Conservation (phyloP, 1,140 invertebrate species). For the Asbolus verrucosus region DNA sequence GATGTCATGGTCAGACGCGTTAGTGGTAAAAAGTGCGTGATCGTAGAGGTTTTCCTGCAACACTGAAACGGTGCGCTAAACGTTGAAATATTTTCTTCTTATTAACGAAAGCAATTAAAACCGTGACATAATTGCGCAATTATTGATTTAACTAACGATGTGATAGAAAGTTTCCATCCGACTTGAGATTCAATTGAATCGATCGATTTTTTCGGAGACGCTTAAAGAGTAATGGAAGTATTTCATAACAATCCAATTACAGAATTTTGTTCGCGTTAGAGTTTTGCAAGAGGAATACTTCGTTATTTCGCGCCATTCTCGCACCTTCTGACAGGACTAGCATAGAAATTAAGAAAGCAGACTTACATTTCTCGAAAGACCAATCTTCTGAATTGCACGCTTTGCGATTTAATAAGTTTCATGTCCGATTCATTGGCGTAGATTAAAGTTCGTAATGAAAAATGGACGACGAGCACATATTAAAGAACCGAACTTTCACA, state of each 20-base stretch:
- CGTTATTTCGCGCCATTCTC: conserved; percentile 55
- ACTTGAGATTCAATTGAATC: conserved; percentile 16
- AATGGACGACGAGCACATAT: conserved; percentile 57
- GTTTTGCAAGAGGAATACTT: conserved; percentile 54
- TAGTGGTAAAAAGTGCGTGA: conserved; percentile 31
- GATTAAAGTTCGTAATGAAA: conserved; percentile 60
- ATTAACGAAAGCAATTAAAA: conserved; percentile 31
- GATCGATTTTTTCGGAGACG: conserved; percentile 21
- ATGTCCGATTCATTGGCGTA: conserved; percentile 60
- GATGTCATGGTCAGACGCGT: conserved; percentile 35
- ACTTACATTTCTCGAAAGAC: conserved; percentile 56
- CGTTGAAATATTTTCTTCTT: conserved; percentile 12
- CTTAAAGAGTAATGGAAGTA: conserved; percentile 36
- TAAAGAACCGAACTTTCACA: conserved; percentile 42
- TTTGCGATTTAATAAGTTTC: conserved; percentile 60
- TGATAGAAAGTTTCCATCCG: conserved; percentile 30
- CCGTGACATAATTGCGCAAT: conserved; percentile 30
- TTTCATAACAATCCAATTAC: conserved; percentile 57
- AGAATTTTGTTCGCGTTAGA: conserved; percentile 52
- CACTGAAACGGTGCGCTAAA: conserved; percentile 10
- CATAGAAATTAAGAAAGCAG: conserved; percentile 58
- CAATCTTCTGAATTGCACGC: conserved; percentile 57
- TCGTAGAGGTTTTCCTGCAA: conserved; percentile 22
- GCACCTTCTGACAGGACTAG: conserved; percentile 54
- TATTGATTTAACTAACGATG: conserved; percentile 30